Conservation (phyloP, 2,888 invertebrate species). For the Noctua fimbriata region DNA sequence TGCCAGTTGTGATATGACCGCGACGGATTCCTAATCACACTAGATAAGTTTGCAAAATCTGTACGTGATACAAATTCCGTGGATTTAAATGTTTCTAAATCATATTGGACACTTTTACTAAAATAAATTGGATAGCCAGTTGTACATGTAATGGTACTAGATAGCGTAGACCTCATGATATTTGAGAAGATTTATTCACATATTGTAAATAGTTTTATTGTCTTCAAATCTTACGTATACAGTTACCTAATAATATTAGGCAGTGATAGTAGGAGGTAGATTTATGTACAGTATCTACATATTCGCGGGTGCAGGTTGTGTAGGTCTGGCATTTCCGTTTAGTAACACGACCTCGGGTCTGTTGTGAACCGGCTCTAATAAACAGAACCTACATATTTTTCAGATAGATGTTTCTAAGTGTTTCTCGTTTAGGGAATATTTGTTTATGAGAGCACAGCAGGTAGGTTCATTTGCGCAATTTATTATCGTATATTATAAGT, state of each 20-base stretch:
- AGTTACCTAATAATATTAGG: slow-evolving; percentile 18
- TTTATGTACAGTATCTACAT: slow-evolving; percentile 54
- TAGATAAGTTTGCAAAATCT: slow-evolving; percentile 20
- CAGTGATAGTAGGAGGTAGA: slow-evolving; percentile 45
- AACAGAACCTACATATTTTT: slow-evolving; percentile 29
- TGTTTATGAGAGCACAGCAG: too few relatives aligned
- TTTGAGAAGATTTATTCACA: slow-evolving; percentile 1
- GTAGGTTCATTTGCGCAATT: too few relatives aligned
- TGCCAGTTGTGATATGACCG: slow-evolving; percentile 11
- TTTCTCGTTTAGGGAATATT: too few relatives aligned
- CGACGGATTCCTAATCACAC: slow-evolving; percentile 12
- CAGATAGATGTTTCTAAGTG: not conserved
- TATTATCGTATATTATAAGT: too few relatives aligned
- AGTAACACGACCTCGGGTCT: slow-evolving; percentile 57
- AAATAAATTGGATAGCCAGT: not conserved
- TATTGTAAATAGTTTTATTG: not conserved
- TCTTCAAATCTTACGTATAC: slow-evolving; percentile 9
- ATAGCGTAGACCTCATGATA: not conserved
- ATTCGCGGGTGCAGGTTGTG: slow-evolving; percentile 72
- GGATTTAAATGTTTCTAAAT: slow-evolving; percentile 11
- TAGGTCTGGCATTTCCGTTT: slow-evolving; percentile 78
- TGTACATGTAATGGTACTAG: not conserved
- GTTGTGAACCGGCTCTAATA: slow-evolving; percentile 48
- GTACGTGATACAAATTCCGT: slow-evolving; percentile 1
- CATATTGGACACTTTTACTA: not conserved